Percentiles rank a stretch among this genome's conserved stretches.
These are phyloP conservation scores for Andrena cerasifolii DNA, from an alignment of 1,140 invertebrate genomes.

Conservation along the genomic window DNA sequence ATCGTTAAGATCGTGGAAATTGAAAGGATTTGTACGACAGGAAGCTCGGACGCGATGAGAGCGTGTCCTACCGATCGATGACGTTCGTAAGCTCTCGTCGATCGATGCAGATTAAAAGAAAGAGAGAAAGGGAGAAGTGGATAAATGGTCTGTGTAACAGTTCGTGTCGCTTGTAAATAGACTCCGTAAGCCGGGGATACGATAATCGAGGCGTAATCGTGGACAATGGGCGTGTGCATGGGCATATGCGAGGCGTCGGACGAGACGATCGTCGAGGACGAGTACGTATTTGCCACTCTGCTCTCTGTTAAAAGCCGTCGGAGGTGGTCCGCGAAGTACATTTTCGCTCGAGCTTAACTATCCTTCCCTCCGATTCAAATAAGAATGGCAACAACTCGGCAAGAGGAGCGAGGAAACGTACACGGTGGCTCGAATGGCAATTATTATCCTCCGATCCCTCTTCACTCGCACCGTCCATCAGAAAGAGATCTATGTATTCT, in stretches of 20 bases:
- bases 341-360: constrained; percentile 18
- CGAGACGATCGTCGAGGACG: constrained; percentile 42
- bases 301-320: background rate
- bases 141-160: too few relatives aligned
- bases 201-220: constrained; percentile 51
- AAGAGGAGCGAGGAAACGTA: too few relatives aligned
- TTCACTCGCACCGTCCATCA: too few relatives aligned
- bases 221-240: constrained; percentile 62
- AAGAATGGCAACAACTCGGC: too few relatives aligned
- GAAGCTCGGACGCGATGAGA: constrained; percentile 1
- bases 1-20: too few relatives aligned
- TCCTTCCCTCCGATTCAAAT: background rate
- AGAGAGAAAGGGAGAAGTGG: constrained; percentile 16
- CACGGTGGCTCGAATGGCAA: too few relatives aligned
- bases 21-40: too few relatives aligned
- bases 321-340: background rate
- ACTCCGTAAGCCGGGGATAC: constrained; percentile 4
- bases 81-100: constrained; percentile 1
- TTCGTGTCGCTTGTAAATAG: constrained; percentile 43
- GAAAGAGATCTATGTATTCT: too few relatives aligned
- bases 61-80: background rate
- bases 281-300: constrained; percentile 54
- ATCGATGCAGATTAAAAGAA: background rate
- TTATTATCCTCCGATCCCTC: too few relatives aligned
- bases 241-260: constrained; percentile 61